Conservation (phyloP, 2,888 invertebrate genomes). For the Ommatoiulus sabulosus region DNA sequence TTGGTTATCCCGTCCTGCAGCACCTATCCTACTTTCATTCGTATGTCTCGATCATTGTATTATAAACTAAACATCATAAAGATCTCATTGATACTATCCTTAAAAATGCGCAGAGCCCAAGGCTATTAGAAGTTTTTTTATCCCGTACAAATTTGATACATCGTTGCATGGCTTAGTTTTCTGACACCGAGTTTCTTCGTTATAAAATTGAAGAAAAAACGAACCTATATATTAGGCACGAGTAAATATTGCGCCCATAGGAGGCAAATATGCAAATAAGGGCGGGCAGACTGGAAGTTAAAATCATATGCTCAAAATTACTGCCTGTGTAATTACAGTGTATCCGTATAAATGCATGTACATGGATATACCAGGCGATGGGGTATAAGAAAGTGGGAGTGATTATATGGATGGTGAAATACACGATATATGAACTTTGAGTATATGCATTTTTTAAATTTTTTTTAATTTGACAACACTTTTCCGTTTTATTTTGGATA, state of each 20-base stretch:
- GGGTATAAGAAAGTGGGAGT: background rate
- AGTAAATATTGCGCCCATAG: background rate
- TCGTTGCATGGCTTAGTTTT: background rate
- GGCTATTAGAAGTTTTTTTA: background rate
- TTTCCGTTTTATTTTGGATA: no score
- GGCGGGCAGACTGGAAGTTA: background rate
- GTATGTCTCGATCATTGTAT: background rate
- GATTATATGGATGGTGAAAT: conserved; percentile 2
- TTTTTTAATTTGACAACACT: background rate
- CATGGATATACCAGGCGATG: background rate
- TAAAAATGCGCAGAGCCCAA: background rate
- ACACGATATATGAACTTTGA: background rate
- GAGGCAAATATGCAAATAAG: conserved; percentile 31
- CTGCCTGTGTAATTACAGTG: background rate
- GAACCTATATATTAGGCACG: background rate
- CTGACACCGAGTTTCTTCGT: background rate
- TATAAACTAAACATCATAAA: background rate
- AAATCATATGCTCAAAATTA: background rate
- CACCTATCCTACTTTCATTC: background rate
- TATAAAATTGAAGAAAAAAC: background rate
- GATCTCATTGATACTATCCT: background rate
- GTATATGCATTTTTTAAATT: background rate
- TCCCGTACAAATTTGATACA: background rate
- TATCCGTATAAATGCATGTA: background rate
- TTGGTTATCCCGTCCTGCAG: background rate